phyloP scores from a whole-genome alignment of 2,888 invertebrate species.

The Icerya purchasi region DNA sequence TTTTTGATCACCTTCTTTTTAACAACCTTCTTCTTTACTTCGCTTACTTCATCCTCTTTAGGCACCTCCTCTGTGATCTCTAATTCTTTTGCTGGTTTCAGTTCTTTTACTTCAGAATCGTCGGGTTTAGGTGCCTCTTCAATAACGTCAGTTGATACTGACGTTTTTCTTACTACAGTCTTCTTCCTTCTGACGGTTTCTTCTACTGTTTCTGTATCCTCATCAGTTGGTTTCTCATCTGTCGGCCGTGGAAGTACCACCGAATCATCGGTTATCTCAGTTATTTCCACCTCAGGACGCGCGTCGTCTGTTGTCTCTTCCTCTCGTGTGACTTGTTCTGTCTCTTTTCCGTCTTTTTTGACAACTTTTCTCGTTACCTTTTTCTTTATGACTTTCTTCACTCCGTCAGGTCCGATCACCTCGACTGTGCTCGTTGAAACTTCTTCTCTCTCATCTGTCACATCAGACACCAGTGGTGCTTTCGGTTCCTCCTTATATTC shows the following conservation, averaged over 20 bases:
- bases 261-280: too few species aligned
- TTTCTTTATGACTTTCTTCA: too few species aligned
- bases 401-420: too few species aligned
- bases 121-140: neutral
- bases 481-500: neutral
- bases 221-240: slow-evolving; percentile 18
- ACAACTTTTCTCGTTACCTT: too few species aligned
- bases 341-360: too few species aligned
- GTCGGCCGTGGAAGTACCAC: too few species aligned
- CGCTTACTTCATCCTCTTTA: neutral
- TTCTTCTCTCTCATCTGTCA: slow-evolving; percentile 3
- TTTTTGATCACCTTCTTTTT: slow-evolving; percentile 21
- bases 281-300: too few species aligned
- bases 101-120: neutral
- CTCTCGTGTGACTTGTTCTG: too few species aligned
- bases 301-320: too few species aligned
- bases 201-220: slow-evolving; percentile 16
- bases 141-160: neutral
- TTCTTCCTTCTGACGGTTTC: slow-evolving; percentile 20
- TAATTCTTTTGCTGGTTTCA: neutral
- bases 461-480: neutral
- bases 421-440: too few species aligned
- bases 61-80: neutral
- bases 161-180: neutral
- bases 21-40: neutral